Percentiles rank a stretch among this genome's conserved stretches.
These are phyloP conservation scores for Heliothis peltigera DNA, from an alignment of 2,888 invertebrate genomes.

Conservation along the genomic window DNA sequence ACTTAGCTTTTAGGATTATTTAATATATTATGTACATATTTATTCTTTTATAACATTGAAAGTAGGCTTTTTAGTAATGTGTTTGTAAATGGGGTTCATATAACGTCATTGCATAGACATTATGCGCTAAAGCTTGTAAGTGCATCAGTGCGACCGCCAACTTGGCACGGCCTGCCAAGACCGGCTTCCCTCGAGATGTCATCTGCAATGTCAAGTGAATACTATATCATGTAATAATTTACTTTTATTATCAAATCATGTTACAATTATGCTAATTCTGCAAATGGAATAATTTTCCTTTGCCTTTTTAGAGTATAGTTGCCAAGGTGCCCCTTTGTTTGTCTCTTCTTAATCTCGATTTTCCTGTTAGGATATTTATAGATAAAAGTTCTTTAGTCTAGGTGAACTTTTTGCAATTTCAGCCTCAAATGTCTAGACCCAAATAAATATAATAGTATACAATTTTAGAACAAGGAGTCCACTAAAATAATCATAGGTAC, in stretches of 20 bases:
- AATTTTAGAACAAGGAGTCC: background rate
- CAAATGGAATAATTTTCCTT: conserved; percentile 9
- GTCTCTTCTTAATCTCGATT: background rate
- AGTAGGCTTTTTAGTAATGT: background rate
- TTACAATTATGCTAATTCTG: conserved; percentile 7
- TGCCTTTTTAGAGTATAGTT: conserved; percentile 2
- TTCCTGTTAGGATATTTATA: background rate
- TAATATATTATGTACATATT: too few relatives aligned
- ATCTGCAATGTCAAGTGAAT: conserved; percentile 34
- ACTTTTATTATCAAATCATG: conserved; percentile 15
- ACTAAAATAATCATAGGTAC: conserved; percentile 28
- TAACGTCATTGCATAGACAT: conserved; percentile 21
- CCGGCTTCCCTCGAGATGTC: conserved; percentile 52
- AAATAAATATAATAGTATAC: conserved; percentile 4
- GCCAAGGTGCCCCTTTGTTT: background rate
- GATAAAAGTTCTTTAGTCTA: background rate
- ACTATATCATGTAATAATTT: conserved; percentile 19
- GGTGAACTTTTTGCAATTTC: conserved; percentile 7
- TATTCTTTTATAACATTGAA: background rate
- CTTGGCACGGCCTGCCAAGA: conserved; percentile 33
- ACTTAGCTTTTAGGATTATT: too few relatives aligned
- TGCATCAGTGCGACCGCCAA: conserved; percentile 26
- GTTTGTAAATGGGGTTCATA: conserved; percentile 4
- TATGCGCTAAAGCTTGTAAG: conserved; percentile 15
- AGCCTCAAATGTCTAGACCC: conserved; percentile 9